These are phyloP conservation scores for Numenius phaeopus DNA, from an alignment of 2,797 vertebrate genomes.

Conservation along the genomic window DNA sequence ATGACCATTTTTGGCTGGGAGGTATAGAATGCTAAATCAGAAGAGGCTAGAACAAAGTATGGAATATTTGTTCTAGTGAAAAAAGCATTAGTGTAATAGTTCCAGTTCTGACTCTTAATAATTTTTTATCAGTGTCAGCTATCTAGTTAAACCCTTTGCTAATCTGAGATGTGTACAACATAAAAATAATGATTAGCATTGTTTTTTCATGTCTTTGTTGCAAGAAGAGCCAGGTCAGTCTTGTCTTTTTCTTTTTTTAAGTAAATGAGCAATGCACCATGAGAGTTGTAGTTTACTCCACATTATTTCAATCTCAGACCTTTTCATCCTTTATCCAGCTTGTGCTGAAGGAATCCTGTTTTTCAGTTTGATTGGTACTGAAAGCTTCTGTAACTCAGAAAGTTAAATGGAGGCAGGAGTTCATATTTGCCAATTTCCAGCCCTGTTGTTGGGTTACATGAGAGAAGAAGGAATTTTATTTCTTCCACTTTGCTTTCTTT, in stretches of 20 bases:
- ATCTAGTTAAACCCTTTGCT: constrained; percentile 6
- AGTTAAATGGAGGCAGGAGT: background rate
- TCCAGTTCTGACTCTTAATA: constrained; percentile 23
- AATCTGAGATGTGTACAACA: background rate
- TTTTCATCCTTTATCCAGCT: background rate
- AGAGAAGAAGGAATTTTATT: background rate
- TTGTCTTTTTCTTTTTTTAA: background rate
- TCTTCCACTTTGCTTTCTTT: background rate
- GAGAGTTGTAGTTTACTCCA: background rate
- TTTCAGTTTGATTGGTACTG: constrained; percentile 2
- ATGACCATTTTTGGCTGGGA: background rate
- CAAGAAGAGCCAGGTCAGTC: background rate
- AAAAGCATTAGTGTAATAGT: constrained; percentile 16
- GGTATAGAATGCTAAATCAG: background rate
- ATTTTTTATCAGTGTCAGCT: background rate
- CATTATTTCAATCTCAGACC: background rate
- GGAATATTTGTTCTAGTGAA: background rate
- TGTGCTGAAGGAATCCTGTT: background rate
- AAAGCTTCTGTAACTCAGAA: background rate
- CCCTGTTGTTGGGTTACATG: background rate
- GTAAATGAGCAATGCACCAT: background rate
- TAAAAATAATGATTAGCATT: background rate
- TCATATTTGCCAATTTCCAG: background rate
- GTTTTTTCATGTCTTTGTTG: background rate
- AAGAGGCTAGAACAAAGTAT: background rate